A percentile compares a stretch with the other conserved stretches of the same genome.
These are phyloP conservation scores for Pseudocheirus occidentalis DNA, from an alignment of 2,797 vertebrate genomes.

Conservation along the genomic window DNA sequence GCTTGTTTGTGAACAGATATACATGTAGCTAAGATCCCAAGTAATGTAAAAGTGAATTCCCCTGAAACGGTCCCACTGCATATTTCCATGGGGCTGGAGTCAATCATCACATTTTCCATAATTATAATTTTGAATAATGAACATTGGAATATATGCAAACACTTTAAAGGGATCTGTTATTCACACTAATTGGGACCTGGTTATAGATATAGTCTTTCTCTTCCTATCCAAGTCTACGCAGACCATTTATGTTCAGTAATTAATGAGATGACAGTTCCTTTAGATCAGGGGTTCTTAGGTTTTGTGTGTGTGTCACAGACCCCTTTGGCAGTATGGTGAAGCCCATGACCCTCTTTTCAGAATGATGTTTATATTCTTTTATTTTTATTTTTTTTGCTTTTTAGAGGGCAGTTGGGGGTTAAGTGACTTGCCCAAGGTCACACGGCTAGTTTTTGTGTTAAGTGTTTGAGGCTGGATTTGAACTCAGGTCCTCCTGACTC, in stretches of 20 bases:
- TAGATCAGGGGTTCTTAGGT: not conserved
- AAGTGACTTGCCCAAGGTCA: no score
- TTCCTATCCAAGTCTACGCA: not conserved
- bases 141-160: not conserved
- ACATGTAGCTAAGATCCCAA: not conserved
- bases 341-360: not conserved
- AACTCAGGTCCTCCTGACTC: no score
- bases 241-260: not conserved
- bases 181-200: not conserved
- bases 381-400: no score
- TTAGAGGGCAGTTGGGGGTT: no score
- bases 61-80: not conserved
- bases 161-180: not conserved
- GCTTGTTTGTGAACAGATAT: not conserved
- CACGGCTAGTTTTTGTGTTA: no score
- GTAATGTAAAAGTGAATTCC: not conserved
- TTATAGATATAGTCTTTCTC: not conserved
- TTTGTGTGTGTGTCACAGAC: not conserved
- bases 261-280: not conserved
- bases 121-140: not conserved
- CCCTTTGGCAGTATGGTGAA: not conserved
- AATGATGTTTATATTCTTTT: no score
- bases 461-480: no score
- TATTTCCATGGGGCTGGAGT: not conserved
- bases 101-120: not conserved